A percentile compares a stretch with the other conserved stretches of the same genome.
Evolutionary conservation across 2,113 vertebrate species (phyloP).

Genomic region (Taxidea taxus): DNA sequence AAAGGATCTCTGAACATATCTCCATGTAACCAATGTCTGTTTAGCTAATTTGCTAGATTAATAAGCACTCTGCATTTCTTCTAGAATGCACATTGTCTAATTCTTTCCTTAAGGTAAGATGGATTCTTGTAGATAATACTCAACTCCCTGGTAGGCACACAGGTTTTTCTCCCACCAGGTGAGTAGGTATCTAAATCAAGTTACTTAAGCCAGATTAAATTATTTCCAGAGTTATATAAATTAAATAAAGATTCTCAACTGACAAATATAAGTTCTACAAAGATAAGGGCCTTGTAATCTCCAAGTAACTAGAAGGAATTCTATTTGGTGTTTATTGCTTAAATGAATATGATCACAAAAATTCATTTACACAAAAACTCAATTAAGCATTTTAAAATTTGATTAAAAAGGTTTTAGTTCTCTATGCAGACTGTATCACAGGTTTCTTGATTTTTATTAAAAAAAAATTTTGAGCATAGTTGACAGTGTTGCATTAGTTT

Average conservation of each 20-base stretch:
- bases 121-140: neutral
- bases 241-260: neutral
- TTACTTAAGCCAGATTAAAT: neutral
- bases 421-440: neutral
- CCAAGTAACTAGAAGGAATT: neutral
- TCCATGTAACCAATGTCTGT: neutral
- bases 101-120: neutral
- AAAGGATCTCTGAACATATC: neutral
- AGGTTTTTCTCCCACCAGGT: neutral
- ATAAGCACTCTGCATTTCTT: neutral
- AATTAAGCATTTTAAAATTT: neutral
- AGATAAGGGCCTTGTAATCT: neutral
- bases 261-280: neutral
- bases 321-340: neutral
- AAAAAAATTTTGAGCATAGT: neutral
- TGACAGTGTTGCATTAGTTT: neutral
- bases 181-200: neutral
- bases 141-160: neutral
- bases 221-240: neutral
- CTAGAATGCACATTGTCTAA: neutral
- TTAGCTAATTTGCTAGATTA: neutral
- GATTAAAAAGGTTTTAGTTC: neutral
- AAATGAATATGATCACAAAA: neutral
- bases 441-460: neutral
- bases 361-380: neutral